Evolutionary conservation across 2,888 invertebrate genomes (phyloP), one percentile per base, ranked within the genome.

Genomic region (Carpatolechia fugitivella): DNA sequence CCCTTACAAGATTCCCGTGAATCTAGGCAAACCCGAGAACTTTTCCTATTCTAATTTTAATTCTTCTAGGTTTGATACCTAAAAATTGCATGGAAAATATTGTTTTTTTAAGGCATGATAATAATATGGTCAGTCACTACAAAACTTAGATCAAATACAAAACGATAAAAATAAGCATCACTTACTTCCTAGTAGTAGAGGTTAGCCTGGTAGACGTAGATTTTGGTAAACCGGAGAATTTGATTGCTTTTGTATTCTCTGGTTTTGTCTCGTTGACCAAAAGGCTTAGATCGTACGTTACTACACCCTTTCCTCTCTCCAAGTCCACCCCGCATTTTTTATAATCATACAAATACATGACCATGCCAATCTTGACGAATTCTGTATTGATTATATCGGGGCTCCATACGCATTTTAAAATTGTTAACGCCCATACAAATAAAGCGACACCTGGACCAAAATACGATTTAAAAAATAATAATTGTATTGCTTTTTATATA

Each of bases 281-380:
- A n/a, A n/a, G 6, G 0, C 7, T 6, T 0, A 44, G 13, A 7
- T 44, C 13, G 13, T 24, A 52, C 35, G 10, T 41, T 77, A 75
- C 1, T 59, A 80, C 64, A 1, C 66, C 53, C 2, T 66, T 69
- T 0, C 65, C 57, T 0, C 60, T 59, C 1, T 60, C 53, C 1
- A 75, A 53, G 1, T 65, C 62, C 46, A 72, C 65, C 0, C 75
- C 77, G 35, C 88, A 88, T 0, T 76, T 76, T 0, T 69, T 56
- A 1, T 72, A 70, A 48, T 88, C 87, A 57, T 79, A 87, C 1
- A 88, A 64, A 54, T 88, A 88, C 85, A 86, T 86, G 52, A 87
- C 76, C 4, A 85, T 76, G 1, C 67, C 65, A 1, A 88, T 63
- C 54, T 80, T 84, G 58, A 79, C 74, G 29, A 63, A 75, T 54